Evolutionary conservation across 2,888 invertebrate species (phyloP), one percentile per base, ranked within the genome.

Genomic region (Athripsodes cinereus): DNA sequence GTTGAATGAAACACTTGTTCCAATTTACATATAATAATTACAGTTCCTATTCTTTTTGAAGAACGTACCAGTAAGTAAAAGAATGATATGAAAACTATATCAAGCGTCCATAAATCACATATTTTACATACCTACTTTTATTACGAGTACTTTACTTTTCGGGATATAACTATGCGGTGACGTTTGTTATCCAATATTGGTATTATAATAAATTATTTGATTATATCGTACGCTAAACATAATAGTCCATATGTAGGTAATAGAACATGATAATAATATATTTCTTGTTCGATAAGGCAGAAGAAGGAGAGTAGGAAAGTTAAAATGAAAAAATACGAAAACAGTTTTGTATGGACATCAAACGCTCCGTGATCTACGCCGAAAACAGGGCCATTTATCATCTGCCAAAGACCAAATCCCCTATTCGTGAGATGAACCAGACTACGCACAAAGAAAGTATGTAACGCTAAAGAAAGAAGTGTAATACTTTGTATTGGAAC

Each of bases 301-400:
- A 48, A 48, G 21, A 47, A 19, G 47, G 20, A 20, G 21, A 20
- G 19, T 6, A 47, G 19, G 21, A 10, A 19, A 16, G 13, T 6
- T 18, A 19, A 20, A 19, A 19, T 8, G 47, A 21, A 21, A 19
- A 50, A 50, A 50, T 20, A 50, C 22, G 50, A 50, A 50, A 50
- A 50, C 50, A 50, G 50, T 22, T 50, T 50, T 50, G 50, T 50
- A 50, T 50, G 50, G 21, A 50, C 50, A 50, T 50, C 50, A 50
- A 50, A 22, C 50, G 50, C 5, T 50, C 21, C 50, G 50, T 50
- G 50, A 50, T 50, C 50, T 50, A 50, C 26, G 50, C 50, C n/a
- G 50, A 50, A 50, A 50, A 50, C 50, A 50, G n/a, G 26, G 18
- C 11, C 50, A 50, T 50, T 50, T 50, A 50, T 50, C 50, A 50